Evolutionary conservation across 2,888 invertebrate genomes (phyloP).

Genomic region (Sinopyrophorus schimmeli): DNA sequence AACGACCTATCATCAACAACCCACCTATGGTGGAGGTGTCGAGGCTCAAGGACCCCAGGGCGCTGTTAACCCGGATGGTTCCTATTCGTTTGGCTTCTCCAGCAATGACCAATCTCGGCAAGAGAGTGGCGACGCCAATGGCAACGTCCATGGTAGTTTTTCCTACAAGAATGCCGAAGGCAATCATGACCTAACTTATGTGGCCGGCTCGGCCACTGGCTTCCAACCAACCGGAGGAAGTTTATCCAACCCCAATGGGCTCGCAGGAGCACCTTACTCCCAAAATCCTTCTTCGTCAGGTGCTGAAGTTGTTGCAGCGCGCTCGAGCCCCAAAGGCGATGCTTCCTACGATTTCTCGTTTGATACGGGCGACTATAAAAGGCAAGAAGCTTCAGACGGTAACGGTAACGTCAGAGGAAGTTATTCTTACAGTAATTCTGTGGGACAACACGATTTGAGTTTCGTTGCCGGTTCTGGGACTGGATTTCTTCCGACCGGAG

Average conservation of each 20-base stretch:
- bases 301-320: not conserved
- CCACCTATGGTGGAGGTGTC: not conserved
- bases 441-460: constrained; percentile 38
- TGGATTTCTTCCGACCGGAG: constrained; percentile 48
- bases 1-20: not conserved
- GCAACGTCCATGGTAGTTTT: constrained; percentile 39
- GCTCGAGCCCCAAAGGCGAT: constrained; percentile 26
- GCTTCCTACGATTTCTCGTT: constrained; percentile 43
- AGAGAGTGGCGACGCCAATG: constrained; percentile 38
- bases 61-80: constrained; percentile 35
- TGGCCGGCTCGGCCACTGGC: constrained; percentile 43
- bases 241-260: constrained; percentile 38
- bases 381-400: constrained; percentile 39
- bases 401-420: constrained; percentile 42
- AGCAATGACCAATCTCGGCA: constrained; percentile 39
- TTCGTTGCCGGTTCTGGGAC: constrained; percentile 39
- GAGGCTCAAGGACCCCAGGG: constrained; percentile 1
- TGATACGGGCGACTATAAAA: constrained; percentile 37
- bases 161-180: constrained; percentile 37
- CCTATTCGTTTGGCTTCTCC: constrained; percentile 41
- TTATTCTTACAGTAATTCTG: constrained; percentile 38
- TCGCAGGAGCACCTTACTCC: constrained; percentile 5
- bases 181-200: constrained; percentile 39
- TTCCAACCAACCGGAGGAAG: constrained; percentile 42
- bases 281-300: not conserved